Evolutionary conservation across 2,113 vertebrate genomes (phyloP).

Genomic region (Bucco capensis): DNA sequence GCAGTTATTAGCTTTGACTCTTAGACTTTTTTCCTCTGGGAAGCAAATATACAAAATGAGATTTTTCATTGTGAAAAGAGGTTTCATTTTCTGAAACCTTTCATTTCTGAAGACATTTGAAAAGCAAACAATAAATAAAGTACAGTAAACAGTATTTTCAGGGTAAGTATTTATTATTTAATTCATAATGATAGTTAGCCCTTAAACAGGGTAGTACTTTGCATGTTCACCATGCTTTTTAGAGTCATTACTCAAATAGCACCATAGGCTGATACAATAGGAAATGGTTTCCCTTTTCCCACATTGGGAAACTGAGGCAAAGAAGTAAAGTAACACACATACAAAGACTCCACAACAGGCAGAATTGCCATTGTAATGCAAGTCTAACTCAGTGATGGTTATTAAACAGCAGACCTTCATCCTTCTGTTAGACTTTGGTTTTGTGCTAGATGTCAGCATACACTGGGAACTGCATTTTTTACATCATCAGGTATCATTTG

Average conservation of each 20-base stretch:
- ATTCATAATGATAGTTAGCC: background rate
- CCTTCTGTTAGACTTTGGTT: background rate
- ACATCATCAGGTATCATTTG: background rate
- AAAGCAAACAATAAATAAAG: background rate
- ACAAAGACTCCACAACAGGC: background rate
- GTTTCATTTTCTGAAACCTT: slow-evolving; percentile 17
- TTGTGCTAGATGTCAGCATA: background rate
- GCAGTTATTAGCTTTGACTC: background rate
- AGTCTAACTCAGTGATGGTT: background rate
- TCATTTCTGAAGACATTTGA: background rate
- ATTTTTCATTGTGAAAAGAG: background rate
- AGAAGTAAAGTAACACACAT: background rate
- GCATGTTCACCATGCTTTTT: background rate
- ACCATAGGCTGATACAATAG: background rate
- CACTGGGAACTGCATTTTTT: background rate
- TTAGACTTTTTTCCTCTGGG: background rate
- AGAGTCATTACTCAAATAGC: background rate
- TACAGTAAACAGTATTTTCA: background rate
- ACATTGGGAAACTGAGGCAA: background rate
- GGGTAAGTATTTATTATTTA: background rate
- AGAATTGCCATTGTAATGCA: background rate
- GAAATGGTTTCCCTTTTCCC: background rate
- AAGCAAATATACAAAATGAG: background rate
- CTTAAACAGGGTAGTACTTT: background rate
- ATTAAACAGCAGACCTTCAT: background rate